Percentiles rank a stretch among this genome's conserved stretches.
phyloP scores from a whole-genome alignment of 2,797 vertebrate species.

The Rhadinocentrus ornatus region DNA sequence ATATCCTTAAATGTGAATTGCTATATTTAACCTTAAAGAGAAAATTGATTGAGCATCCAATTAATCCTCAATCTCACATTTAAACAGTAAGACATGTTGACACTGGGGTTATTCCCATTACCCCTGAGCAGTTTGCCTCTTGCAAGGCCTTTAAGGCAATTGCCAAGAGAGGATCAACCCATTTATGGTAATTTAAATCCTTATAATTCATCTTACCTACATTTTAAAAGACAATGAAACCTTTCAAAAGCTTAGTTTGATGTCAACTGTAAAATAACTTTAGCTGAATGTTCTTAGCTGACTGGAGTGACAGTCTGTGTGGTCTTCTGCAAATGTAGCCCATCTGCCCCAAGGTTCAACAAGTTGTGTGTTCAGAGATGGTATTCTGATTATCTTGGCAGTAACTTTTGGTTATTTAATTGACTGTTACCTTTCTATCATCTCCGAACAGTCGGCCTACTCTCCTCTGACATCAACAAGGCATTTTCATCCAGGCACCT shows the following conservation, averaged over 20 bases:
- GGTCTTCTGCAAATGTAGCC: background rate
- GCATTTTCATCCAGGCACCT: conserved; percentile 24
- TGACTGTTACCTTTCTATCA: background rate
- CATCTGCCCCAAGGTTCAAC: background rate
- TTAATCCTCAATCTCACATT: conserved; percentile 10
- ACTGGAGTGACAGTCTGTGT: background rate
- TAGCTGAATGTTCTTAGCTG: too few relatives aligned
- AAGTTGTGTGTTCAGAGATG: background rate
- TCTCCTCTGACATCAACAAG: conserved; percentile 61
- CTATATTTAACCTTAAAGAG: conserved; percentile 38
- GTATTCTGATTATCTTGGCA: background rate
- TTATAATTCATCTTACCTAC: background rate
- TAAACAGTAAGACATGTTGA: conserved; percentile 33
- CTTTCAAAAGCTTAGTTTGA: background rate
- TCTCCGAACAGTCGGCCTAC: conserved; percentile 26
- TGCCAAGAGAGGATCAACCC: background rate
- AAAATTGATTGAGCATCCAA: conserved; percentile 8
- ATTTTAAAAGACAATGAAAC: background rate
- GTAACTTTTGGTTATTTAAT: too few relatives aligned
- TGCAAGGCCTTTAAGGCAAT: background rate
- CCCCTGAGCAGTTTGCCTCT: conserved; percentile 7
- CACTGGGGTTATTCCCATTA: conserved; percentile 6
- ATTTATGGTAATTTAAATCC: conserved; percentile 9
- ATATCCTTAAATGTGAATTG: conserved; percentile 22
- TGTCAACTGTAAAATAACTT: background rate